Evolutionary conservation across 2,113 vertebrate genomes (phyloP), one percentile per base, ranked within the genome.

Genomic region (Periophthalmodon schlosseri): DNA sequence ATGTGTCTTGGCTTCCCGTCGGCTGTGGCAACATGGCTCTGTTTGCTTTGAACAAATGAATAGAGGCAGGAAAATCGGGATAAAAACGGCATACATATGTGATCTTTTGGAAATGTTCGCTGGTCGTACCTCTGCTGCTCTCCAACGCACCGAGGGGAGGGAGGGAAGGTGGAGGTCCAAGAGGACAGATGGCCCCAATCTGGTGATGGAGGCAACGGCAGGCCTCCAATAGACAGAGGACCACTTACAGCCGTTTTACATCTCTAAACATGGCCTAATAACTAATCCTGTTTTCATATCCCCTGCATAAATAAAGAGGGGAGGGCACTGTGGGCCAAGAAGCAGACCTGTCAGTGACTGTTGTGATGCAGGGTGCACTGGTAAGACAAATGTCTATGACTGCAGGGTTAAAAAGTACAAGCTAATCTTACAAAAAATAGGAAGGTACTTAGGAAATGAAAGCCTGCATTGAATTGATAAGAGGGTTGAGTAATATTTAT

Each of bases 161-260:
- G 75, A 72, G 70, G 60, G 54, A 76, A 47, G 39, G 24, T 18
- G 36, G 54, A 73, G 50, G 56, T n/a, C 9, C 57, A 24, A 11
- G 66, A 65, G 77, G 76, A 86, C 89, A 91, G 88, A 90, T 90
- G 88, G 85, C 76, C 84, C 86, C 85, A 88, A 85, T 86, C 85
- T 87, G 87, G 75, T 84, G 77, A 70, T 44, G 77, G 75, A 74
- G 76, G 77, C 70, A 76, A 74, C 68, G 18, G 76, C 82, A 84
- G 80, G 82, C 70, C 80, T 85, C 85, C 79, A 85, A 69, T 47
- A 78, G 76, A 84, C 74, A 77, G 82, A 81, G 70, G 83, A 84
- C 76, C 81, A 74, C 81, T 84, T 87, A 84, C 78, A 85, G 78
- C 74, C 68, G 57, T 76, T 77, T 77, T 70, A 76, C 72, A 74